Conservation (phyloP, 2,888 invertebrate genomes). For the Eristalis arbustorum region DNA sequence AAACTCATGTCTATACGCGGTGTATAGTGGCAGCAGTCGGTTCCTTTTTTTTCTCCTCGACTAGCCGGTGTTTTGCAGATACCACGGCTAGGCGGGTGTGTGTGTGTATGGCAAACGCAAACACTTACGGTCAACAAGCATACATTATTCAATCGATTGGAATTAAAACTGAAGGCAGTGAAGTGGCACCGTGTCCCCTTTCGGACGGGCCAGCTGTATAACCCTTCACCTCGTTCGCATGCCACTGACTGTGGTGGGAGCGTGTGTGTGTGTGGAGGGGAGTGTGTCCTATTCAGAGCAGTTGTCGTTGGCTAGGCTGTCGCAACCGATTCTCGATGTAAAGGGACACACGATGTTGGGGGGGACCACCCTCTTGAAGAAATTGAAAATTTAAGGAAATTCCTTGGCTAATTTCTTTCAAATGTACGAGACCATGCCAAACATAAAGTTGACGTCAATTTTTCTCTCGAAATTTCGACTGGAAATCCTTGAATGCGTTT, state of each 20-base stretch:
- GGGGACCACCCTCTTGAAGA: not conserved
- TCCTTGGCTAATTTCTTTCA: constrained; percentile 60
- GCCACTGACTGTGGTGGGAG: not conserved
- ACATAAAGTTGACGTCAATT: constrained; percentile 62
- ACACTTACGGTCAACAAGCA: constrained; percentile 66
- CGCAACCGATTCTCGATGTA: constrained; percentile 50
- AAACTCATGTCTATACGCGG: constrained; percentile 31
- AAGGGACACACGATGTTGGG: constrained; percentile 12
- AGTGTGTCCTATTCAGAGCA: not conserved
- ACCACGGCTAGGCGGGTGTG: constrained; percentile 8
- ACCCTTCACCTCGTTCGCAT: constrained; percentile 41
- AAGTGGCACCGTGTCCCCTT: constrained; percentile 17
- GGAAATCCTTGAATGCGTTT: constrained; percentile 67
- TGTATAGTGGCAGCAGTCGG: not conserved
- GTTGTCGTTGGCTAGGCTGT: constrained; percentile 48
- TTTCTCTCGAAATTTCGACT: constrained; percentile 24
- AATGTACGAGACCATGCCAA: constrained; percentile 33
- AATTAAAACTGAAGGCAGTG: constrained; percentile 61
- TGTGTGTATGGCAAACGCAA: constrained; percentile 18
- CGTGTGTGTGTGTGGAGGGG: not conserved
- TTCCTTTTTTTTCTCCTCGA: not conserved
- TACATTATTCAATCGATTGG: constrained; percentile 69
- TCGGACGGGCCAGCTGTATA: constrained; percentile 17
- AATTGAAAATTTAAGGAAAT: constrained; percentile 21
- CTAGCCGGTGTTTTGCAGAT: not conserved